A percentile compares a stretch with the other conserved stretches of the same genome.
Evolutionary conservation across 1,140 invertebrate genomes (phyloP).

Genomic region (Colletes gigas): DNA sequence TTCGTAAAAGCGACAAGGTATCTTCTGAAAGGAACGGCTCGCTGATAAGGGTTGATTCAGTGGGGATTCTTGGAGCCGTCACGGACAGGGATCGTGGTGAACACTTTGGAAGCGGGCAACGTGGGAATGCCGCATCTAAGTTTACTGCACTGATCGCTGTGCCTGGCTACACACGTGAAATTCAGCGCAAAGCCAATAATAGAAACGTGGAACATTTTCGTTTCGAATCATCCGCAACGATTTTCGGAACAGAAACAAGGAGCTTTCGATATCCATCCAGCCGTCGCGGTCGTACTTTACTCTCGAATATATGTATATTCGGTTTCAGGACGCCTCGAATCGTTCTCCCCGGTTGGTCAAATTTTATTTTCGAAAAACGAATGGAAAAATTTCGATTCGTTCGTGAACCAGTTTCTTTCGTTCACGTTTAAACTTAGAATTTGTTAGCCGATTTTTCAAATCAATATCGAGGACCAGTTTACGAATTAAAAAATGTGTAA

Average conservation of each 20-base stretch:
- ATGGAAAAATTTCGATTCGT: too few species aligned
- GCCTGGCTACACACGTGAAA: conserved; percentile 64
- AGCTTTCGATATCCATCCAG: too few species aligned
- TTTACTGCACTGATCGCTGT: conserved; percentile 65
- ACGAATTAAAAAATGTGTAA: too few species aligned
- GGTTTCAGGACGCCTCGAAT: too few species aligned
- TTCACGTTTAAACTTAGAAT: too few species aligned
- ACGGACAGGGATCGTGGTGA: conserved; percentile 51
- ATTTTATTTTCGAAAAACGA: too few species aligned
- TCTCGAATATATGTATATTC: too few species aligned
- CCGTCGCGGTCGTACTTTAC: too few species aligned
- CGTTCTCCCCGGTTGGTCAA: too few species aligned
- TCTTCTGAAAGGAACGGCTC: conserved; percentile 5
- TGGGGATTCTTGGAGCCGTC: conserved; percentile 38
- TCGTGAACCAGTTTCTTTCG: too few species aligned
- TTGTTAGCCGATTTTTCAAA: too few species aligned
- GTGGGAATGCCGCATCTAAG: conserved; percentile 56
- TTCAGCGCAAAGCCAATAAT: conserved; percentile 66
- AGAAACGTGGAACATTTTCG: conserved; percentile 46
- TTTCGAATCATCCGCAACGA: conserved; percentile 33
- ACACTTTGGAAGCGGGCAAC: conserved; percentile 58
- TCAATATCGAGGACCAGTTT: too few species aligned
- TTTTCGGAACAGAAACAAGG: conserved; percentile 40
- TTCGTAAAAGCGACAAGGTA: conserved; percentile 37
- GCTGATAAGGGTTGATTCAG: conserved; percentile 40